A percentile compares a stretch with the other conserved stretches of the same genome.
Evolutionary conservation across 1,140 invertebrate genomes (phyloP).

Genomic region (Cydia strobilella): DNA sequence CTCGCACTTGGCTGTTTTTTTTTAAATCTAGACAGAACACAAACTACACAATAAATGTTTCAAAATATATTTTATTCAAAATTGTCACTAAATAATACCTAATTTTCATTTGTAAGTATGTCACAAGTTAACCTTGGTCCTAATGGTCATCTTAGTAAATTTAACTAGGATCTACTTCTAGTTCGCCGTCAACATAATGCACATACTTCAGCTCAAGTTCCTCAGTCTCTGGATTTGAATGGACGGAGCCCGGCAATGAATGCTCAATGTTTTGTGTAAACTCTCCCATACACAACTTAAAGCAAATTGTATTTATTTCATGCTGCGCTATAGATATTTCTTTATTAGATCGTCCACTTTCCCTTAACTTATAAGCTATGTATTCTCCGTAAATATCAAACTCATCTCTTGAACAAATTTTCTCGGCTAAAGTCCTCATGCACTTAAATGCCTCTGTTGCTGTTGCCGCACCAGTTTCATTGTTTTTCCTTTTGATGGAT

Average conservation of each 20-base stretch:
- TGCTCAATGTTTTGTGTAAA: not conserved
- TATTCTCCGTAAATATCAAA: conserved; percentile 29
- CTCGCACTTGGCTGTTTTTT: no score
- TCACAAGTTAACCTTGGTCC: not conserved
- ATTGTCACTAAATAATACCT: no score
- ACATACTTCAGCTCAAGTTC: not conserved
- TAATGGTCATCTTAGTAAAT: not conserved
- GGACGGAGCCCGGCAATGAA: conserved; percentile 3
- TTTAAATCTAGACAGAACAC: no score
- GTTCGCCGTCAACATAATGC: not conserved
- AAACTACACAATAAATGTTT: no score
- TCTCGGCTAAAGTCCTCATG: conserved; percentile 6
- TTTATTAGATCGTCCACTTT: conserved; percentile 6
- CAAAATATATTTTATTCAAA: no score
- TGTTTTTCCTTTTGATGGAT: not conserved
- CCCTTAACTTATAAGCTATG: conserved; percentile 3
- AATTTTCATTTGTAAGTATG: not conserved
- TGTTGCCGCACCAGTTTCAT: not conserved
- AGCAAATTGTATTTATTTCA: conserved; percentile 21
- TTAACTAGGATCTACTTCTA: not conserved
- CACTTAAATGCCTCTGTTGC: conserved; percentile 21
- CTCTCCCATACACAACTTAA: conserved; percentile 21
- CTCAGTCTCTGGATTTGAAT: conserved; percentile 19
- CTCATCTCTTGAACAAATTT: conserved; percentile 17
- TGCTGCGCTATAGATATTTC: conserved; percentile 23